Base-by-base conservation (phyloP, 2,797 vertebrate species). In the Cirrhinus molitorella region DNA sequence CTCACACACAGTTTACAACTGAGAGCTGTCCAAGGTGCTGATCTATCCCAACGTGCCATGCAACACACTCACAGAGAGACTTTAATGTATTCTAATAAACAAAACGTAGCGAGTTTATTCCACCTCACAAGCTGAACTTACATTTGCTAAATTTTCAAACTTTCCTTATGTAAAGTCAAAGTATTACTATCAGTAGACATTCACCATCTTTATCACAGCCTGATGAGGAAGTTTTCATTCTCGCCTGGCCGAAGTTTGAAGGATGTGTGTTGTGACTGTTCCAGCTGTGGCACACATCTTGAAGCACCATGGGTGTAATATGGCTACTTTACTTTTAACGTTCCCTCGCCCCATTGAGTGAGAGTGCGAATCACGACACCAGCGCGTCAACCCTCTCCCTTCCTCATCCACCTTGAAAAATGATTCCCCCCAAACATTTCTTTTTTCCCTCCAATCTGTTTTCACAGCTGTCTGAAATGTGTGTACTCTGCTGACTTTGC, bases 11-110 rank as follows among this genome's bases (percentile, higher is more conserved):
- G 25, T 79, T 57, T 74, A 76, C 53, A 72, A n/a, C 28, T 34
- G 82, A 83, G 87, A 78, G 88, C 90, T 91, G 85, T 91, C 90
- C 90, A 91, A 85, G 90, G 90, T 91, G 88, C 90, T 91, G 88
- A 91, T 90, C 82, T 82, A 66, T 63, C 25, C 67, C 47, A 70
- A 53, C 51, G 21, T 81, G 73, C 63, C 28, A 75, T 49, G 23
- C 55, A 80, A 80, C 25, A 79, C 31, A 67, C 19, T 78, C 61
- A 81, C 66, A 81, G 13, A n/a, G 37, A n/a, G 37, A 8, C 8
- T 61, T 61, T 61, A 72, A 72, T 34, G 4, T 12, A 57, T 34
- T 31, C 49, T 17, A 34, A 73, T 31, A 61, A 72, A 61, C 37
- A 73, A n/a, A 47, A 51, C 12, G 12, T 5, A 81, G 40, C 17